phyloP scores from a whole-genome alignment of 2,113 vertebrate species.

The Neotoma lepida region DNA sequence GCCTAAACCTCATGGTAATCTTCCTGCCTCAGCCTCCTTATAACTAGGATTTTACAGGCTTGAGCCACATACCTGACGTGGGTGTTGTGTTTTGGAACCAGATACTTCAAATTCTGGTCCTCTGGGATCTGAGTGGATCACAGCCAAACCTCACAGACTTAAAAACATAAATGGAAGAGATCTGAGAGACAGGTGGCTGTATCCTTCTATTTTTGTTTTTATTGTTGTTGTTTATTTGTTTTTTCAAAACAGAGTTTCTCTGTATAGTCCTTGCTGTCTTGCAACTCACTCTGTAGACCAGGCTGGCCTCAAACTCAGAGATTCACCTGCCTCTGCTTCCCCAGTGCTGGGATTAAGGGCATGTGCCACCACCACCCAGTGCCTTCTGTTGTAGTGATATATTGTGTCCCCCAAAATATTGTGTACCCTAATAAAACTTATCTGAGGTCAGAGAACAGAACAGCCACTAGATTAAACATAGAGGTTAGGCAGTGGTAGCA shows the following conservation, averaged over 20 bases:
- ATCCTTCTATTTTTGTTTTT: neutral
- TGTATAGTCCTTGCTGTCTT: neutral
- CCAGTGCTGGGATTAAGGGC: too few species aligned
- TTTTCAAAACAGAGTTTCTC: neutral
- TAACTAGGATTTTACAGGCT: neutral
- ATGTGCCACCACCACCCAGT: too few species aligned
- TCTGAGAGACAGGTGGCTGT: neutral
- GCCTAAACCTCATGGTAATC: neutral
- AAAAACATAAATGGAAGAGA: neutral
- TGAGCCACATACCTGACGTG: neutral
- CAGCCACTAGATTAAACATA: too few species aligned
- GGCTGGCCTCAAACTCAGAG: neutral
- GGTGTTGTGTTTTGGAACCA: neutral
- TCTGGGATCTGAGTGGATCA: neutral
- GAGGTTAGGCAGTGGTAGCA: too few species aligned
- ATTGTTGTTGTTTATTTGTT: neutral
- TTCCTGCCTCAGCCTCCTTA: neutral
- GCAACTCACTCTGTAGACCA: neutral
- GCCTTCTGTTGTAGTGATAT: too few species aligned
- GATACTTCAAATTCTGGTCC: neutral
- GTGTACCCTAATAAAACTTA: too few species aligned
- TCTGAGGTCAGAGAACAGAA: too few species aligned
- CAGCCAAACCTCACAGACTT: neutral
- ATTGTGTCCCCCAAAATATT: too few species aligned
- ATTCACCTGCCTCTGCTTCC: too few species aligned